Evolutionary conservation across 2,888 invertebrate genomes (phyloP), one percentile per base, ranked within the genome.

Genomic region (Ophion slaviceki): DNA sequence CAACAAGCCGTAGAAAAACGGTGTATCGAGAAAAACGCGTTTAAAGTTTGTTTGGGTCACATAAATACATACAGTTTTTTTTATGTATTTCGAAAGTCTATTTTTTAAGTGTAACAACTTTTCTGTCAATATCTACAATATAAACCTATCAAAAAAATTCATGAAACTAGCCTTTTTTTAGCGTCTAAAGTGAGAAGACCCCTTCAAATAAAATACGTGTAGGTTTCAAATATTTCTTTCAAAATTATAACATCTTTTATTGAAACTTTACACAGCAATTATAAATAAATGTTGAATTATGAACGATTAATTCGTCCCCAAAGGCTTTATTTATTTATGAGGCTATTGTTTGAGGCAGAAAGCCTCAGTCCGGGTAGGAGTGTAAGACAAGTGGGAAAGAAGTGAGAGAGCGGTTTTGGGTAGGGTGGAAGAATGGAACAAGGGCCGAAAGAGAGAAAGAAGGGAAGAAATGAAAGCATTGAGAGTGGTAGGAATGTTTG

Each of bases 401-500:
- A 40, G 45, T 3, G 67, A 77, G 8, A 47, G 36, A 11, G 66
- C 45, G 59, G 71, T 70, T 83, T 67, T 64, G 47, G 45, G 17
- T 45, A 74, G 28, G 74, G 45, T 64, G 66, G 2, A 53, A 11
- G 47, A 64, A 75, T 70, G 72, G 45, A 75, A 78, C 47, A 47
- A 45, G 36, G n/a, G 62, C 45, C 36, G 76, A 47, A 47, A 57
- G n/a, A 24, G 17, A 20, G 40, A 47, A 20, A 24, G 70, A 71
- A 17, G 28, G 28, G n/a, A 47, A 36, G 17, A 47, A 75, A 72
- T 24, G 62, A 62, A 67, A 77, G 53, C 76, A 76, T 72, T 32
- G 53, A 62, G 66, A 62, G 40, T 61, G 74, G 68, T 47, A 75
- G 28, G 47, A 28, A 59, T 61, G 64, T 64, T 66, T 84, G 75